phyloP scores from a whole-genome alignment of 2,113 vertebrate genomes.

The Bambusicola thoracicus region DNA sequence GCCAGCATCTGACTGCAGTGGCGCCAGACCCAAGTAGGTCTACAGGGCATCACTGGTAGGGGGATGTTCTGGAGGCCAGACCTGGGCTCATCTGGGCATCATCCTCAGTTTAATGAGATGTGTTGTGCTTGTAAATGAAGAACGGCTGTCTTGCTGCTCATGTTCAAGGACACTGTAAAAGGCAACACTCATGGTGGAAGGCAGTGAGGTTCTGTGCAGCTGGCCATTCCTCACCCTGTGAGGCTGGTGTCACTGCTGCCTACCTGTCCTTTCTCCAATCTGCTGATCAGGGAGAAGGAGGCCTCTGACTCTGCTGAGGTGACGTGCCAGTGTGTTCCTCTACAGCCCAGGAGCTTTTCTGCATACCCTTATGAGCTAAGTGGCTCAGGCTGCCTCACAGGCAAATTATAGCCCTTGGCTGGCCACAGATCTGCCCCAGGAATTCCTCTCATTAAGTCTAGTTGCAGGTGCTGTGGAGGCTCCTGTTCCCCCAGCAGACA shows the following conservation, averaged over 20 bases:
- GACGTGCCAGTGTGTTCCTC: neutral
- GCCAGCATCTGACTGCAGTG: neutral
- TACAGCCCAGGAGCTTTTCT: neutral
- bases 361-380: accelerated
- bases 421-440: neutral
- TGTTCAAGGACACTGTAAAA: no score
- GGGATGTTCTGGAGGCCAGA: neutral
- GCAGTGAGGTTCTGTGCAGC: neutral
- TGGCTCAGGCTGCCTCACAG: neutral
- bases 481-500: neutral
- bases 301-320: neutral
- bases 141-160: neutral
- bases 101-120: neutral
- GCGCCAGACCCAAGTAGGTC: neutral
- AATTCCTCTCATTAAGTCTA: neutral
- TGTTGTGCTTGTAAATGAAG: neutral
- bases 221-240: neutral
- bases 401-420: neutral
- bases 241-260: neutral
- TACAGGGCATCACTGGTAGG: neutral
- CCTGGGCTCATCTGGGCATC: neutral
- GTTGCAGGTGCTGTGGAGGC: neutral
- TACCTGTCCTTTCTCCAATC: neutral
- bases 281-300: neutral
- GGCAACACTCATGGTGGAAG: neutral